Evolutionary conservation across 2,113 vertebrate genomes (phyloP).

Genomic region (Peromyscus leucopus): DNA sequence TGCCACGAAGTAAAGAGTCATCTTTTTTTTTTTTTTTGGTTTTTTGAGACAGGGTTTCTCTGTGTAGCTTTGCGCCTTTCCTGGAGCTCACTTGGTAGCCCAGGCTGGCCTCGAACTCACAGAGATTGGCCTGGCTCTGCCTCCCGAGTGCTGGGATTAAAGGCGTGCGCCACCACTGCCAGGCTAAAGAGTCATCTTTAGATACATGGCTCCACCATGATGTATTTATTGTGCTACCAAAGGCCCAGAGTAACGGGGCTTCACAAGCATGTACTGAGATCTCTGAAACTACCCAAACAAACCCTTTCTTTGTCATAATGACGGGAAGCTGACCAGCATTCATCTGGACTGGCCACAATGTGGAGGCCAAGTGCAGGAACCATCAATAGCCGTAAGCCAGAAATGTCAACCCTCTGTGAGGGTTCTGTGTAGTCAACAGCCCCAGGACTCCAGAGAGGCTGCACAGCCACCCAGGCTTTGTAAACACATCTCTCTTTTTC

Average conservation of each 20-base stretch:
- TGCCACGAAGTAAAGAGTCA: not conserved
- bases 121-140: too few relatives aligned
- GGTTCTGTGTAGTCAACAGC: not conserved
- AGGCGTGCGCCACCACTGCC: too few relatives aligned
- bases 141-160: too few relatives aligned
- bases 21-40: too few relatives aligned
- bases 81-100: too few relatives aligned
- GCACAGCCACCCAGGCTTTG: not conserved
- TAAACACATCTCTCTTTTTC: conserved; percentile 13
- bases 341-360: not conserved
- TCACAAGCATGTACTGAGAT: not conserved
- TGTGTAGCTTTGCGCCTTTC: too few relatives aligned
- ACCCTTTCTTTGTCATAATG: not conserved
- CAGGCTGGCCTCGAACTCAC: too few relatives aligned
- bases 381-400: conserved; percentile 15
- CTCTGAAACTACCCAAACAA: not conserved
- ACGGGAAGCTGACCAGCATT: not conserved
- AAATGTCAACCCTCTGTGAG: not conserved
- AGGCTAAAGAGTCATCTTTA: not conserved
- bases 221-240: not conserved
- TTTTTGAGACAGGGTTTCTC: too few relatives aligned
- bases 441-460: not conserved
- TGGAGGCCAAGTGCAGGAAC: not conserved
- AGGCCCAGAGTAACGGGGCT: not conserved
- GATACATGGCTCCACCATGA: not conserved